Evolutionary conservation across 2,797 vertebrate species (phyloP), one percentile per base, ranked within the genome.

Genomic region (Oceanodroma leucorhoa): DNA sequence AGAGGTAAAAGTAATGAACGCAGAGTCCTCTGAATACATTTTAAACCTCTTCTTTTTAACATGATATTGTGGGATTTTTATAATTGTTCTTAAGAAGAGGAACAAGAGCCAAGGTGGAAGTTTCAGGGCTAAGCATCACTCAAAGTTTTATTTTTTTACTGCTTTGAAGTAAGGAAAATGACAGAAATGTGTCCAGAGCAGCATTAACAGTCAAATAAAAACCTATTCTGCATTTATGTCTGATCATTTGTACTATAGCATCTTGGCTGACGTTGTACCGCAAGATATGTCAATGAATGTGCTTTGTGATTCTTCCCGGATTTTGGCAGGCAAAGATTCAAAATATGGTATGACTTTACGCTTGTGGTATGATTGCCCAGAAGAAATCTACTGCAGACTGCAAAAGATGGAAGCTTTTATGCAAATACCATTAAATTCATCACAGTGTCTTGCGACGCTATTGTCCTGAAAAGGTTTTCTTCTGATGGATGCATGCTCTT

Each of bases 381-480:
- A 57, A 80, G 76, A 87, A 67, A 72, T 45, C 40, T 70, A 53
- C 78, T 90, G 86, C 3, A 9, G 55, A 29, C 83, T 24, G 4
- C 71, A 64, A 38, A 78, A 80, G 93, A 92, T 92, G 81, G 92
- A 62, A 87, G 92, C 51, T 87, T 94, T 95, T 80, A 64, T 82
- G 83, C 84, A 93, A 94, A 95, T 80, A 32, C 45, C 1, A 0
- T 84, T 77, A 57, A 45, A 61, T 94, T 78, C 40, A 57, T 85
- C 81, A 13, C 3, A 11, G 36, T 22, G 43, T 2, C 3, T 50
- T n/a, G 6, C 0, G 0, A 20, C 0, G 0, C 60, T 61, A 1
- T 64, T 64, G 84, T 83, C 81, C 87, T 26, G 55, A 21, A 27
- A 67, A 71, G 78, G 60, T 73, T 90, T 91, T 67, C 46, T 70